Evolutionary conservation across 1,140 invertebrate species (phyloP).

Genomic region (Tribolium castaneum): DNA sequence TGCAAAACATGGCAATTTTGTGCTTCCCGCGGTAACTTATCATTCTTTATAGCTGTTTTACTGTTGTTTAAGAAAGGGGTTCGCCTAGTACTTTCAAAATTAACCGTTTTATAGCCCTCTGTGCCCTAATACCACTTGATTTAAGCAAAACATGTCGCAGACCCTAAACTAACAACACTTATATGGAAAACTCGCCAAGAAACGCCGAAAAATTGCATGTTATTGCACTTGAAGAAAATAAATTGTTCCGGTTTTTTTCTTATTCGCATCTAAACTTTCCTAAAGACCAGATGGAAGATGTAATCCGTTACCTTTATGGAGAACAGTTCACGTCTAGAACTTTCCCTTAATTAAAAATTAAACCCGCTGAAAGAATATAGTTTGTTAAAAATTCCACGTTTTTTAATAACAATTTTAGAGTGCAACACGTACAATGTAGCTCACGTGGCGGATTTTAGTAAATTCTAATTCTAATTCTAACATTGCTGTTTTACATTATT

Average conservation of each 20-base stretch:
- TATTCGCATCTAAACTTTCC: not conserved
- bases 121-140: not conserved
- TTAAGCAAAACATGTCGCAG: not conserved
- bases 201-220: not conserved
- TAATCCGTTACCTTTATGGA: not conserved
- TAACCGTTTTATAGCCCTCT: constrained; percentile 16
- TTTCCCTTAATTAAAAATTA: not conserved
- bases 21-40: constrained; percentile 28
- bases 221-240: not conserved
- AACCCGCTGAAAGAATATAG: not conserved
- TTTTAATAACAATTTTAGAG: no score
- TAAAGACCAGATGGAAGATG: not conserved
- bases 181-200: not conserved
- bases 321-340: not conserved
- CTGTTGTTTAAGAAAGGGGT: constrained; percentile 38
- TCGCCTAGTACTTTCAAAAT: constrained; percentile 21
- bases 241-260: not conserved
- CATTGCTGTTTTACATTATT: no score
- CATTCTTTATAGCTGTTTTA: constrained; percentile 41
- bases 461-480: no score
- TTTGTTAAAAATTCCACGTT: no score
- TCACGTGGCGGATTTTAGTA: no score
- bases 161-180: not conserved
- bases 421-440: no score
- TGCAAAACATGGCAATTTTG: constrained; percentile 40